phyloP scores from a whole-genome alignment of 2,797 vertebrate genomes.

The Squalus acanthias region DNA sequence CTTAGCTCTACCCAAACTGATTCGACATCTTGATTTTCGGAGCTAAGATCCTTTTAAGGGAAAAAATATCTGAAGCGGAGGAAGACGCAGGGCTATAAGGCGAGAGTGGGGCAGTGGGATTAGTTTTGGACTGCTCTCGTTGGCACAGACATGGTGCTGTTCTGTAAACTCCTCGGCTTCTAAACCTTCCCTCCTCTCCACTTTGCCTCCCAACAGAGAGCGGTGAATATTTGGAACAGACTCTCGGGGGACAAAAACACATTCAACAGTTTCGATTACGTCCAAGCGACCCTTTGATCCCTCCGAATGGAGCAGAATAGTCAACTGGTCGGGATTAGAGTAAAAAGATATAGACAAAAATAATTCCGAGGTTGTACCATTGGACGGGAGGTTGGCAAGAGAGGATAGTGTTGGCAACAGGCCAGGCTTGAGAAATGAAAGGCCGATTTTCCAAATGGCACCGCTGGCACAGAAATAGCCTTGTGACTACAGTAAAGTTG shows the following conservation, averaged over 20 bases:
- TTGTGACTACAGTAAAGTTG: background rate
- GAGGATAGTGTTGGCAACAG: background rate
- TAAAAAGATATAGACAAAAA: background rate
- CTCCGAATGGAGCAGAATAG: background rate
- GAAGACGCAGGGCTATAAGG: background rate
- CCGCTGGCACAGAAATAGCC: background rate
- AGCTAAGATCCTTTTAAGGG: background rate
- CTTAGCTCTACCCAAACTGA: too few species aligned
- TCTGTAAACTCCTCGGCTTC: background rate
- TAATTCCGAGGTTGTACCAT: background rate
- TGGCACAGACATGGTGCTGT: background rate
- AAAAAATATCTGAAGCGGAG: background rate
- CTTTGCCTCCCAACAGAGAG: background rate
- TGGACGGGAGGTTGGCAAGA: background rate
- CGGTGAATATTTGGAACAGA: background rate
- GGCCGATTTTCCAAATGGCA: conserved; percentile 7
- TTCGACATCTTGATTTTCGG: too few species aligned
- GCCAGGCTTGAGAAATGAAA: background rate
- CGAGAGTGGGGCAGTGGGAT: background rate
- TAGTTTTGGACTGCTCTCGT: background rate
- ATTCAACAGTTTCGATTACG: background rate
- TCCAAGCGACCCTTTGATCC: background rate
- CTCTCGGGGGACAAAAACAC: background rate
- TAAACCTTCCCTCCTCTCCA: background rate
- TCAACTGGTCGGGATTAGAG: background rate